These are phyloP conservation scores for Dendrolimus punctatus DNA, from an alignment of 1,140 invertebrate genomes.

Conservation along the genomic window DNA sequence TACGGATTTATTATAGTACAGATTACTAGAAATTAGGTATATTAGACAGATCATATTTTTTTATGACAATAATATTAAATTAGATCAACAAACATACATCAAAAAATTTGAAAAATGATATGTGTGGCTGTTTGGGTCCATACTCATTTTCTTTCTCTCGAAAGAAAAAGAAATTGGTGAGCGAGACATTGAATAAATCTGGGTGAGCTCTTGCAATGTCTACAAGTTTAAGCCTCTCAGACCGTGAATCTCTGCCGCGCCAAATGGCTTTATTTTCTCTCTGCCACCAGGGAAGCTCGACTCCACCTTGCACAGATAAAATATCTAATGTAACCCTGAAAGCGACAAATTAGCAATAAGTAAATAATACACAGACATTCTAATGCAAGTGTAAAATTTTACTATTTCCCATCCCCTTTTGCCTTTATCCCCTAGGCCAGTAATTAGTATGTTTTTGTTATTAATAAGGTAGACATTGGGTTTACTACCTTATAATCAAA, in stretches of 20 bases:
- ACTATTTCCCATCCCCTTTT: too few species aligned
- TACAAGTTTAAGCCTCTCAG: constrained; percentile 87
- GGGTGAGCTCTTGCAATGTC: constrained; percentile 84
- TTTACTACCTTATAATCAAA: too few species aligned
- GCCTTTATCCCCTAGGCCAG: too few species aligned
- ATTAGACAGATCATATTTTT: background rate
- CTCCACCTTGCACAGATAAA: constrained; percentile 89
- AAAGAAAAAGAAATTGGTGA: constrained; percentile 98
- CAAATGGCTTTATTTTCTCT: constrained; percentile 89
- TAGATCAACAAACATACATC: constrained; percentile 77
- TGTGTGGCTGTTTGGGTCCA: constrained; percentile 86
- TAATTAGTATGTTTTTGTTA: too few species aligned
- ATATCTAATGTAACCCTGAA: constrained; percentile 90
- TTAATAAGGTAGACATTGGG: too few species aligned
- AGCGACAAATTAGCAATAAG: constrained; percentile 11
- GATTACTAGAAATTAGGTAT: too few species aligned
- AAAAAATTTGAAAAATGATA: constrained; percentile 97
- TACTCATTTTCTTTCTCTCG: constrained; percentile 87
- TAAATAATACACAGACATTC: background rate
- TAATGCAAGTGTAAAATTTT: too few species aligned
- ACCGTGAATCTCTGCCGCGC: constrained; percentile 91
- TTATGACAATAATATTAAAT: background rate
- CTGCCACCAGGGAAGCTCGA: constrained; percentile 80
- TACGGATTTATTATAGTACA: too few species aligned
- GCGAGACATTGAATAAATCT: constrained; percentile 89